Conservation (phyloP, 1,140 invertebrate species). For the Agrypnia vestita region DNA sequence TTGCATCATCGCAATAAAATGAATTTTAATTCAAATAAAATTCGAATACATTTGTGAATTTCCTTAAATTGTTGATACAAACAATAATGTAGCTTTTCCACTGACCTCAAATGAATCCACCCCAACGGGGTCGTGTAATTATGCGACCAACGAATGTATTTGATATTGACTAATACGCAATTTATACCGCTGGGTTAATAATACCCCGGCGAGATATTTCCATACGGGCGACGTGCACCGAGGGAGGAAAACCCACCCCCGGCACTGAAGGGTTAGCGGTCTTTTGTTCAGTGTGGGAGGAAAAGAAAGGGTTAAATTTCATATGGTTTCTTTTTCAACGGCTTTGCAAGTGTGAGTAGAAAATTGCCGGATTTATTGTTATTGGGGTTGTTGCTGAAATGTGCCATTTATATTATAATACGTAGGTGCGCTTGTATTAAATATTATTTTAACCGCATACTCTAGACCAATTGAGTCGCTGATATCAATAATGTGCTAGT, state of each 20-base stretch:
- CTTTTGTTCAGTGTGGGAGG: constrained; percentile 24
- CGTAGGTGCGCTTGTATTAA: too few relatives aligned
- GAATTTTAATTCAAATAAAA: too few relatives aligned
- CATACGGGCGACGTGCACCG: background rate
- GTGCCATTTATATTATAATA: too few relatives aligned
- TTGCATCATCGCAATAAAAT: too few relatives aligned
- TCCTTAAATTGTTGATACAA: too few relatives aligned
- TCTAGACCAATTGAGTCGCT: too few relatives aligned
- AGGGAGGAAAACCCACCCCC: background rate
- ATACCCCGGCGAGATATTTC: constrained; percentile 31
- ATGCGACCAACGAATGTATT: constrained; percentile 54
- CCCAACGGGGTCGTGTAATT: background rate
- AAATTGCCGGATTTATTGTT: background rate
- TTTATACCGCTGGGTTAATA: constrained; percentile 58
- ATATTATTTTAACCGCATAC: too few relatives aligned
- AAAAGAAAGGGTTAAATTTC: constrained; percentile 21
- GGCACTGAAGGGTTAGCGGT: constrained; percentile 27
- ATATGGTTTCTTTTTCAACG: constrained; percentile 29
- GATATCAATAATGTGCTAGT: too few relatives aligned
- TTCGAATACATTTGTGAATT: too few relatives aligned
- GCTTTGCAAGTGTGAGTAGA: background rate
- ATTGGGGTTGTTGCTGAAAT: too few relatives aligned
- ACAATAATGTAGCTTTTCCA: too few relatives aligned
- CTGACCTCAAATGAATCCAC: too few relatives aligned
- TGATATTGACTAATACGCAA: constrained; percentile 61